Base-by-base conservation (phyloP, 92 coral and sea anemone species). In the Virgularia gustaviana region DNA sequence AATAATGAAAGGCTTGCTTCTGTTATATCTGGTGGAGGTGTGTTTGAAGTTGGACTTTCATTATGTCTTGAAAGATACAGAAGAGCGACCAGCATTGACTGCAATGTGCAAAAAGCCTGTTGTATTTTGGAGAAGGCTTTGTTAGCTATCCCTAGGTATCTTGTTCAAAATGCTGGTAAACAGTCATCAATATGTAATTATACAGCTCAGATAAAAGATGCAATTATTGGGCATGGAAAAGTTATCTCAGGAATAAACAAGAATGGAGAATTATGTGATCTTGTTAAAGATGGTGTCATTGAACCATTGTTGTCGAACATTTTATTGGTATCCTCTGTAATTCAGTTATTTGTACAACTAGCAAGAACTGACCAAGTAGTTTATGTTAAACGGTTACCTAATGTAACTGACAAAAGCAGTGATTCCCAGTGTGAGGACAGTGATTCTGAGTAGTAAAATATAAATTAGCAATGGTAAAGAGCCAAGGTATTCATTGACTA, bases 11-110 rank as follows among this genome's bases (percentile, higher is more conserved):
- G 63, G 11, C 15, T 85, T 15, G 33, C 28, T 23, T 68, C 75
- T 34, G 36, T 73, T 34, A 59, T 94, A 23, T 91, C 90, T 2
- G 90, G 94, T 19, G 86, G 90, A 36, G 99, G 99, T 19, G 63
- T 86, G 16, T 67, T 67, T 36, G 99, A 94, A 61, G 68, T 87
- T 68, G 85, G 79, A 51, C 53, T 87, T 57, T 78, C 82, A 15
- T 73, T 63, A 41, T 77, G 55, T 42, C 71, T 94, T 29, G 81
- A 74, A 37, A 43, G 56, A 16, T 59, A 57, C 43, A 55, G 82
- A 10, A 68, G 74, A 19, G 36, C 30, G 25, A 59, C 63, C 18
- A 25, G 36, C 65, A 75, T 85, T 34, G 42, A 57, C 29, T 32
- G 70, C 30, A 43, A 82, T 31, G 64, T 74, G 0, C 36, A 42